Conservation (phyloP, 1,140 invertebrate genomes). For the Diuraphis noxia region DNA sequence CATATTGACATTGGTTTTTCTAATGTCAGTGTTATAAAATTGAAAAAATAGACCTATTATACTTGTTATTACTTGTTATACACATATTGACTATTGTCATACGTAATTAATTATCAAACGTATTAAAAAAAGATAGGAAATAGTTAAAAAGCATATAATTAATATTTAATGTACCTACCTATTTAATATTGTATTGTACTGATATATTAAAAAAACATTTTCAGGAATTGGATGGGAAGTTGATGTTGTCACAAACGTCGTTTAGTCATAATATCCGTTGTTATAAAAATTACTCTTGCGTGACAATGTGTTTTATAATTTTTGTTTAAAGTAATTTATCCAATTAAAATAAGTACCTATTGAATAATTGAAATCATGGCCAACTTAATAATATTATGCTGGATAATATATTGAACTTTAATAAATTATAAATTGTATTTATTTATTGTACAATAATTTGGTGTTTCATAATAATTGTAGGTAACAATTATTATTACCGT, state of each 20-base stretch:
- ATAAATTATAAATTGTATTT: background rate
- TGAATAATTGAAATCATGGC: background rate
- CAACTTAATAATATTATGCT: background rate
- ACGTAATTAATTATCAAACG: background rate
- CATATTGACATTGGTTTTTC: background rate
- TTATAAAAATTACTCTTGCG: background rate
- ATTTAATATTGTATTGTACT: background rate
- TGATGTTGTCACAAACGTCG: slow-evolving; percentile 11
- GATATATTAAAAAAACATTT: background rate
- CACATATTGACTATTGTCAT: background rate
- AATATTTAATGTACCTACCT: background rate
- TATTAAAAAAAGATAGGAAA: background rate
- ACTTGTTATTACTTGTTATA: no score
- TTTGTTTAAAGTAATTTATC: background rate
- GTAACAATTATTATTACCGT: background rate
- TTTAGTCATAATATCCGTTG: background rate
- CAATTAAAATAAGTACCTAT: background rate
- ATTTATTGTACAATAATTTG: background rate
- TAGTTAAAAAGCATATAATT: background rate
- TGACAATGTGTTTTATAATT: background rate
- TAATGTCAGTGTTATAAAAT: background rate
- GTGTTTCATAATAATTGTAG: background rate
- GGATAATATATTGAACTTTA: background rate
- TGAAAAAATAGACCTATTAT: background rate
- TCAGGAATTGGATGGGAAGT: slow-evolving; percentile 51